A percentile compares a stretch with the other conserved stretches of the same genome.
Conservation (phyloP, 2,113 vertebrate species). For the Perognathus longimembris region DNA sequence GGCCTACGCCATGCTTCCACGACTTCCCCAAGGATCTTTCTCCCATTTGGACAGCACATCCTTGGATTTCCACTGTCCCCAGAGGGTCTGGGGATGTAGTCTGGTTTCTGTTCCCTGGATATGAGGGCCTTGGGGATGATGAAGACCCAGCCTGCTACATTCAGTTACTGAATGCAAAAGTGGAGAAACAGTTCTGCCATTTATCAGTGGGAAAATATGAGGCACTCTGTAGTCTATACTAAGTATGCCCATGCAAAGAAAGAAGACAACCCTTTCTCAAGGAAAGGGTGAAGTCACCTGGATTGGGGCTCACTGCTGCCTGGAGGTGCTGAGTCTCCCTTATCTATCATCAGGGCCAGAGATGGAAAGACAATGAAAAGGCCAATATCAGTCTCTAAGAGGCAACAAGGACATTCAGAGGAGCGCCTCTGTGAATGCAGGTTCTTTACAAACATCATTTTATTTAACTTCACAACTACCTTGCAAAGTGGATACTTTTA, state of each 20-base stretch:
- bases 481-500: slow-evolving; percentile 32
- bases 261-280: neutral
- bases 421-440: neutral
- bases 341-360: neutral
- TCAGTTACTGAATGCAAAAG: slow-evolving; percentile 67
- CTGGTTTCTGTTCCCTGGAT: slow-evolving; percentile 24
- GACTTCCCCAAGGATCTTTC: neutral
- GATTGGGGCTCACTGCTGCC: slow-evolving; percentile 11
- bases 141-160: slow-evolving; percentile 28
- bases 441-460: slow-evolving; percentile 30
- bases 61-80: neutral
- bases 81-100: neutral
- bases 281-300: neutral
- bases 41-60: neutral
- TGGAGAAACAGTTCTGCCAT: slow-evolving; percentile 56
- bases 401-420: neutral
- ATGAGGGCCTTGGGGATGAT: neutral
- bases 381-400: neutral
- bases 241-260: slow-evolving; percentile 15
- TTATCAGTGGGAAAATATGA: slow-evolving; percentile 24
- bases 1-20: neutral
- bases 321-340: neutral
- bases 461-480: slow-evolving; percentile 29
- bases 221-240: slow-evolving; percentile 26
- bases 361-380: slow-evolving; percentile 26